Evolutionary conservation across 2,113 vertebrate genomes (phyloP).

Genomic region (Etheostoma spectabile): DNA sequence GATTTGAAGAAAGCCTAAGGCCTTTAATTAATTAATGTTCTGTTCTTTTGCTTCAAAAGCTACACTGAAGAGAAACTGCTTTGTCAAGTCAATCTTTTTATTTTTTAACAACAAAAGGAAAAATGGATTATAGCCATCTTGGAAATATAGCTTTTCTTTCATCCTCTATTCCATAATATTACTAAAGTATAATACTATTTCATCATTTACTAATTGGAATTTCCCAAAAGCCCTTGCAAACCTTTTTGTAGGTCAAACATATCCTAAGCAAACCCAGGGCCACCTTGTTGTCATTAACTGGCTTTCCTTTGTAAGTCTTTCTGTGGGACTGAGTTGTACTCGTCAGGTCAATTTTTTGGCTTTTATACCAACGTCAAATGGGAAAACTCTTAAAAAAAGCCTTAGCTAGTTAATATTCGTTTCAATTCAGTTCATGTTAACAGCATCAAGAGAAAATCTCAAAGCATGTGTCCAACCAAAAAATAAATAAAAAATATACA

Average conservation of each 20-base stretch:
- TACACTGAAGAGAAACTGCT: slow-evolving; percentile 2
- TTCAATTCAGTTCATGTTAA: not conserved
- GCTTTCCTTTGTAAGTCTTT: not conserved
- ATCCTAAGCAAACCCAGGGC: not conserved
- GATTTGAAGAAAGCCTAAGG: not conserved
- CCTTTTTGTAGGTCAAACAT: not conserved
- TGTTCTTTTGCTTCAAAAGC: not conserved
- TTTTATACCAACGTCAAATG: not conserved
- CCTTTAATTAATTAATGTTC: not conserved
- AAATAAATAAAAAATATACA: no score
- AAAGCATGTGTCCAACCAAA: not conserved
- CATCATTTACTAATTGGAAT: not conserved
- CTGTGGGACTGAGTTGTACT: not conserved
- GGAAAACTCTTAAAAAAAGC: not conserved
- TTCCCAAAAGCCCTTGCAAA: not conserved
- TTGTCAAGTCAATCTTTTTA: not conserved
- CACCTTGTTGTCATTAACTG: slow-evolving; percentile 22
- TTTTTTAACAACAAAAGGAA: not conserved
- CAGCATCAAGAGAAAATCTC: not conserved
- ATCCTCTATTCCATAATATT: not conserved
- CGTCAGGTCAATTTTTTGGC: slow-evolving; percentile 3
- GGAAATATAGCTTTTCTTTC: not conserved
- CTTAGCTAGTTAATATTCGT: no score
- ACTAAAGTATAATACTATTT: not conserved
- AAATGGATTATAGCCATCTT: not conserved